Percentiles rank a stretch among this genome's conserved stretches.
Evolutionary conservation across 2,797 vertebrate genomes (phyloP).

Genomic region (Natrix natrix): DNA sequence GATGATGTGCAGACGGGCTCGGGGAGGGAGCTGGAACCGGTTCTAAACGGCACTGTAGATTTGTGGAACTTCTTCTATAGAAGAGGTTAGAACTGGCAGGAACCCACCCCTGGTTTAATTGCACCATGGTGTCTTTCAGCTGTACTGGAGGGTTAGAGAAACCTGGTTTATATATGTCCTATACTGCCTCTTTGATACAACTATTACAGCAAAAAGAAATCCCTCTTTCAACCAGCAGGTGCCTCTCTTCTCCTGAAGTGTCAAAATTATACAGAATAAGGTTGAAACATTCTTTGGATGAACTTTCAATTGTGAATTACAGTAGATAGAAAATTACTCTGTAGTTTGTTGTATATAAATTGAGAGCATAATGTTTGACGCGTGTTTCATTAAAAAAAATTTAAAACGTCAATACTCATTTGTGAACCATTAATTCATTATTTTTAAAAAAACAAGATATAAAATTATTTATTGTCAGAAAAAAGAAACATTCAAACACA

Average conservation of each 20-base stretch:
- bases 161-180: not conserved
- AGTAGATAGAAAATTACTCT: not conserved
- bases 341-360: not conserved
- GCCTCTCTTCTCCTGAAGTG: not conserved
- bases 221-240: conserved; percentile 5
- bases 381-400: not conserved
- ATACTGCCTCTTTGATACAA: not conserved
- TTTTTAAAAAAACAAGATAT: not conserved
- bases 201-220: not conserved
- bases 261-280: not conserved
- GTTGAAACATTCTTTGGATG: not conserved
- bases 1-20: no score
- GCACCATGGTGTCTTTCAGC: not conserved
- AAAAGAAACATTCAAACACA: not conserved
- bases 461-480: not conserved
- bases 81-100: no score
- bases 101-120: not conserved
- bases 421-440: not conserved
- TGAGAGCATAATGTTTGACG: not conserved
- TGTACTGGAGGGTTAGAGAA: not conserved
- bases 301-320: not conserved
- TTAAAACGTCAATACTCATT: not conserved
- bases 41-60: no score
- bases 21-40: no score
- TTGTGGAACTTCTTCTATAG: no score